A percentile compares a stretch with the other conserved stretches of the same genome.
Evolutionary conservation across 2,888 invertebrate species (phyloP).

Genomic region (Flabesymbios commensalis): DNA sequence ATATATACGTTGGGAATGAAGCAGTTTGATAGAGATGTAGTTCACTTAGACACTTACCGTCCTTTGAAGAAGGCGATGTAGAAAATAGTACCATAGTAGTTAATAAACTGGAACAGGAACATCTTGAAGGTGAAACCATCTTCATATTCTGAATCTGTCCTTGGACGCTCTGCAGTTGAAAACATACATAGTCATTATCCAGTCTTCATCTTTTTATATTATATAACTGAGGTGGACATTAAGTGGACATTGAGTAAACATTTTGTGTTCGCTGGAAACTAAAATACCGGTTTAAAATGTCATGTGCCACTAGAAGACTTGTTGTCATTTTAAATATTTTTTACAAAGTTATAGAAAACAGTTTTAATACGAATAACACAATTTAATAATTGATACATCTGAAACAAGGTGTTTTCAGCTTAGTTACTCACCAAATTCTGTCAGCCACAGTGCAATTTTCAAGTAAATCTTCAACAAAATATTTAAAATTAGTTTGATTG

Average conservation of each 20-base stretch:
- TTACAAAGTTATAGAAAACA: too few species aligned
- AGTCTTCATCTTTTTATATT: too few species aligned
- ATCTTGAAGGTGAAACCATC: constrained; percentile 44
- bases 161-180: constrained; percentile 84
- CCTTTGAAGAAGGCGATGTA: constrained; percentile 48
- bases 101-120: constrained; percentile 46
- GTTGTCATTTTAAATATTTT: too few species aligned
- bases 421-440: constrained; percentile 31
- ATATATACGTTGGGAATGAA: too few species aligned
- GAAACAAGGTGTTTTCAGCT: background rate
- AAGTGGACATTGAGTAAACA: too few species aligned
- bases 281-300: too few species aligned
- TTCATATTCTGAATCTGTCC: constrained; percentile 41
- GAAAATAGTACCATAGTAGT: constrained; percentile 43
- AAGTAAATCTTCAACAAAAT: constrained; percentile 28
- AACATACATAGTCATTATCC: constrained; percentile 72
- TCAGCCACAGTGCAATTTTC: constrained; percentile 30
- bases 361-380: too few species aligned
- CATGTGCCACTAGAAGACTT: too few species aligned
- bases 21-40: too few species aligned
- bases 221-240: too few species aligned
- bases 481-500: background rate
- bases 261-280: too few species aligned
- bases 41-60: constrained; percentile 33
- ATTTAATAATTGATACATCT: background rate